phyloP scores from a whole-genome alignment of 2,888 invertebrate species.

The Harpalus rubripes region DNA sequence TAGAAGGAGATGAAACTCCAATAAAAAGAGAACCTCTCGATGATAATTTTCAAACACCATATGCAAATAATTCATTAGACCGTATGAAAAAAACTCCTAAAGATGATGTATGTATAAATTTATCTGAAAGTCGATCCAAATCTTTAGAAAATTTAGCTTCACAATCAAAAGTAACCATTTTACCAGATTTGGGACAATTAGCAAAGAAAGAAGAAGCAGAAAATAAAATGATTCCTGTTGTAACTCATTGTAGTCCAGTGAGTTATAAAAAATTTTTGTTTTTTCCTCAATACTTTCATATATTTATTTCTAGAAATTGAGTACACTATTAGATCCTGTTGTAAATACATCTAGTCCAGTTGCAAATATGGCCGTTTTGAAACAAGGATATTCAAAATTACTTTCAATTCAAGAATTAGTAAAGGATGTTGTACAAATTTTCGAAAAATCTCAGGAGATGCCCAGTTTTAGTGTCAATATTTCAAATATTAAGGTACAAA shows the following conservation, averaged over 20 bases:
- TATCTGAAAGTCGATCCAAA: not conserved
- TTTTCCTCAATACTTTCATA: no score
- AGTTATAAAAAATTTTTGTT: not conserved
- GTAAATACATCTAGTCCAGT: slow-evolving; percentile 24
- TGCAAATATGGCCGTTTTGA: slow-evolving; percentile 13
- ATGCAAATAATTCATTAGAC: no score
- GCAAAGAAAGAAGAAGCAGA: not conserved
- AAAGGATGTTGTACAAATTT: not conserved
- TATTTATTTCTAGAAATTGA: slow-evolving; percentile 21
- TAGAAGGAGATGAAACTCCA: not conserved
- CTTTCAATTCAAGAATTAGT: not conserved
- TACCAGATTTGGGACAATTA: slow-evolving; percentile 12
- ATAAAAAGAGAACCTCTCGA: not conserved
- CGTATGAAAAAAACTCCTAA: no score
- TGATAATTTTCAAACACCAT: not conserved
- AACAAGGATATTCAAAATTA: slow-evolving; percentile 12
- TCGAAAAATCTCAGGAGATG: slow-evolving; percentile 7
- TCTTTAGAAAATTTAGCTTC: slow-evolving; percentile 5
- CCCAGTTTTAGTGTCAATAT: slow-evolving; percentile 10
- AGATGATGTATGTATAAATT: no score
- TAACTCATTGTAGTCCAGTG: slow-evolving; percentile 7
- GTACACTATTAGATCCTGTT: not conserved
- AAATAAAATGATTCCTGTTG: not conserved
- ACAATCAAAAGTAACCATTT: not conserved
- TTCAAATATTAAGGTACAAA: not conserved